These are phyloP conservation scores for Tapera naevia DNA, from an alignment of 2,797 vertebrate species.

Conservation along the genomic window DNA sequence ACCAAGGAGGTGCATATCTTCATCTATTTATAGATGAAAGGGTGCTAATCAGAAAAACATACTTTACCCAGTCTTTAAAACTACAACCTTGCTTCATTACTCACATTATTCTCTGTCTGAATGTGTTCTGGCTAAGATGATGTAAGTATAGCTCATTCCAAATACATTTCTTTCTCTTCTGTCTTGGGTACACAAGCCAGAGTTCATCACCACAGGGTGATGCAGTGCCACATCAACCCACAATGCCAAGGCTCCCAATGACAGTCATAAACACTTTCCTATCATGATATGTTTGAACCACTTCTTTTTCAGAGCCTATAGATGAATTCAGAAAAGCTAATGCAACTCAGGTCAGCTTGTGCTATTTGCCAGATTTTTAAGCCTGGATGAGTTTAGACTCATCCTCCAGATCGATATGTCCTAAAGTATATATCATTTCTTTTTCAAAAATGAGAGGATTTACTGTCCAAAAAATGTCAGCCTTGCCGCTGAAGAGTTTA, in stretches of 20 bases:
- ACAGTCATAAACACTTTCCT: background rate
- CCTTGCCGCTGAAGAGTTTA: conserved; percentile 35
- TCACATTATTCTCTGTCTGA: background rate
- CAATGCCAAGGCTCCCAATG: background rate
- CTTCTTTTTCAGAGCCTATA: conserved; percentile 24
- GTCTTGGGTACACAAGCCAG: background rate
- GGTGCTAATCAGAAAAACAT: background rate
- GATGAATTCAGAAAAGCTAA: conserved; percentile 52
- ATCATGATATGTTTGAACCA: conserved; percentile 18
- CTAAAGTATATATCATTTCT: conserved; percentile 33
- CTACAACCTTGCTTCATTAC: background rate
- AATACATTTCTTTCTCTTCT: background rate
- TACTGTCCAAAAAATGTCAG: conserved; percentile 46
- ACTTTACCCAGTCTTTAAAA: background rate
- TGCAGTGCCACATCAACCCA: conserved; percentile 7
- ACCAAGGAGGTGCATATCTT: background rate
- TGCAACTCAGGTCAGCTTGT: conserved; percentile 36
- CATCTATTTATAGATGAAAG: background rate
- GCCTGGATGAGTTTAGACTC: conserved; percentile 49
- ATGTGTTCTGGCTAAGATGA: background rate
- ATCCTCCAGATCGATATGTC: conserved; percentile 37
- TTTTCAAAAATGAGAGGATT: conserved; percentile 54
- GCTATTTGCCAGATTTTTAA: conserved; percentile 59
- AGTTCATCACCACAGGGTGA: conserved; percentile 19
- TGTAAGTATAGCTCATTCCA: background rate